These are phyloP conservation scores for Pollenia amentaria DNA, from an alignment of 2,888 invertebrate genomes.

Conservation along the genomic window DNA sequence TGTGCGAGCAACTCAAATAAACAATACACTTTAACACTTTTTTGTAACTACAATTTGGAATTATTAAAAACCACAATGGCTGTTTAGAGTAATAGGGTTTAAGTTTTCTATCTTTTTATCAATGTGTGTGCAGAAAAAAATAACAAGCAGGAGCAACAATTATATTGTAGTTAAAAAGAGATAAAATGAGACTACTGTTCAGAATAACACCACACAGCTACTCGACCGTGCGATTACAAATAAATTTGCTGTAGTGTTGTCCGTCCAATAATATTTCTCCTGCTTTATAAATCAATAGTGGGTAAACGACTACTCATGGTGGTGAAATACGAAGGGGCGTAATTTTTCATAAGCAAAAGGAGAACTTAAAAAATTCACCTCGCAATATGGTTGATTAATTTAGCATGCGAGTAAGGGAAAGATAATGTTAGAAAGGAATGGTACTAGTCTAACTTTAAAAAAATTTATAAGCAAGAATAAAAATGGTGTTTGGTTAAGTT, in stretches of 20 bases:
- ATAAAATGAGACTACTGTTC: slow-evolving; percentile 36
- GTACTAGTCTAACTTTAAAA: background rate
- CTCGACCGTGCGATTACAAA: background rate
- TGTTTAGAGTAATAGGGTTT: slow-evolving; percentile 66
- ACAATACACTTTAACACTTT: slow-evolving; percentile 51
- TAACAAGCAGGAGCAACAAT: slow-evolving; percentile 38
- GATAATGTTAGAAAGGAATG: slow-evolving; percentile 7
- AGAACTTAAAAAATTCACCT: slow-evolving; percentile 56
- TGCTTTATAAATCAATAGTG: background rate
- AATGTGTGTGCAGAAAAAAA: background rate
- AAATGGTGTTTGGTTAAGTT: slow-evolving; percentile 58
- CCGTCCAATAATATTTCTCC: slow-evolving; percentile 39
- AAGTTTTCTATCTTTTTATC: slow-evolving; percentile 41
- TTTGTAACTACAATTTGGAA: slow-evolving; percentile 69
- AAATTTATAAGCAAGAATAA: slow-evolving; percentile 26
- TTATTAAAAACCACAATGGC: slow-evolving; percentile 76
- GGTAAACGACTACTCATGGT: background rate
- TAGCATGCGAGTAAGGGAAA: background rate
- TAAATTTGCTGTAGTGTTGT: slow-evolving; percentile 30
- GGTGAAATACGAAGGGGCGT: slow-evolving; percentile 58
- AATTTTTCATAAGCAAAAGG: slow-evolving; percentile 18
- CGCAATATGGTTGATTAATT: background rate
- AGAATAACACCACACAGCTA: background rate
- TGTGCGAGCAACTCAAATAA: slow-evolving; percentile 27
- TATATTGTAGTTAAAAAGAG: slow-evolving; percentile 68